These are phyloP conservation scores for Antigone vipio DNA, from an alignment of 2,113 vertebrate genomes.

Conservation along the genomic window DNA sequence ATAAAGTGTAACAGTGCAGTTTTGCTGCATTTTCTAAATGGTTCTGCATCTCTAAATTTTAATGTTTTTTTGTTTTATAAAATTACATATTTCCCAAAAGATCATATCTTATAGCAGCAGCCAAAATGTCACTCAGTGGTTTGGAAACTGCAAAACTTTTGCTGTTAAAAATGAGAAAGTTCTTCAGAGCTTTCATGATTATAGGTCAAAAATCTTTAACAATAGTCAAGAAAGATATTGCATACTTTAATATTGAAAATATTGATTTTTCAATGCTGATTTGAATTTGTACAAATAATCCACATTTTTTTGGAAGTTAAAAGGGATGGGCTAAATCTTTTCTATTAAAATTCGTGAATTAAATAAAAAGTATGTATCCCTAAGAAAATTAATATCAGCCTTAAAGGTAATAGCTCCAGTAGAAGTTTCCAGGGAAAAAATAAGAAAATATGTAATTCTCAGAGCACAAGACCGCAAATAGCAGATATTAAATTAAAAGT, in stretches of 20 bases:
- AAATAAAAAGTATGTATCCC: background rate
- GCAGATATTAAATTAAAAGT: background rate
- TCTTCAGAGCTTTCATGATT: background rate
- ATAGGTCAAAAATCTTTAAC: background rate
- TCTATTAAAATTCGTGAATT: background rate
- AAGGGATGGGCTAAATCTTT: background rate
- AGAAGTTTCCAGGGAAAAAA: background rate
- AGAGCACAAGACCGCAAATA: background rate
- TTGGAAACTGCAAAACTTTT: background rate
- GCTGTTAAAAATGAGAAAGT: background rate
- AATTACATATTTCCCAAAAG: background rate
- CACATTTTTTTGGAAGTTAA: background rate
- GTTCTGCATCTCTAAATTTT: background rate
- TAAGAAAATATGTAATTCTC: background rate
- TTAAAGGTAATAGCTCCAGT: background rate
- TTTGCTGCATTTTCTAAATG: background rate
- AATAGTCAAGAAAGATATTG: background rate
- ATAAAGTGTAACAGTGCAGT: background rate
- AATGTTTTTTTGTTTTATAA: background rate
- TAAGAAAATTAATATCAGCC: background rate
- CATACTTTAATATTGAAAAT: background rate
- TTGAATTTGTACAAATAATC: background rate
- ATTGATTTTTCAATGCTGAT: background rate
- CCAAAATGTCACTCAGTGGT: background rate
- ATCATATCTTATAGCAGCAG: background rate